phyloP scores from a whole-genome alignment of 2,797 vertebrate species.

The Zalophus californianus region DNA sequence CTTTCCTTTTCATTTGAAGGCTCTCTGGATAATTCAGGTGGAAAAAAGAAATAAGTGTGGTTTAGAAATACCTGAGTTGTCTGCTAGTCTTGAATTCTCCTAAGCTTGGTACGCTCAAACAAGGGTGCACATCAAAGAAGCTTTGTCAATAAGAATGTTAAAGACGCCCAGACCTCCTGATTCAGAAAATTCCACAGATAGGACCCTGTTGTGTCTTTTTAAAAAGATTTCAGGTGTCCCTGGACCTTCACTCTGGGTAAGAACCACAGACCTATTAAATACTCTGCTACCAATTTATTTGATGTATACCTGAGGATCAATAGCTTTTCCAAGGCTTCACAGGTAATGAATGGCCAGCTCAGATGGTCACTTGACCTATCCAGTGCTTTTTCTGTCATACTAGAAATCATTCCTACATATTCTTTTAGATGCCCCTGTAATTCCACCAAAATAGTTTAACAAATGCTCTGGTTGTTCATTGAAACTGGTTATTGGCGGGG shows the following conservation, averaged over 20 bases:
- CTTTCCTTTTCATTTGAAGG: conserved; percentile 36
- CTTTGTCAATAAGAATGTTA: neutral
- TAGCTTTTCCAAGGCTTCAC: neutral
- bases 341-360: neutral
- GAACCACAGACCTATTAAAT: neutral
- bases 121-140: neutral
- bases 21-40: conserved; percentile 18
- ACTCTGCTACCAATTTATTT: neutral
- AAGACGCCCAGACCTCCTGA: neutral
- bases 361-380: neutral
- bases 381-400: neutral
- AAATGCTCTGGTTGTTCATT: conserved; percentile 46
- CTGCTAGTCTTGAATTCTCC: neutral
- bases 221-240: neutral
- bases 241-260: neutral
- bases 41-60: neutral
- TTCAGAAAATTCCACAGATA: neutral
- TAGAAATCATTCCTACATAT: neutral
- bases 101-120: neutral
- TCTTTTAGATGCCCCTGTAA: conserved; percentile 58
- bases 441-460: conserved; percentile 62
- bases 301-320: no score
- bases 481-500: conserved; percentile 49
- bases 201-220: neutral
- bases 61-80: neutral